Evolutionary conservation across 2,888 invertebrate species (phyloP), one percentile per base, ranked within the genome.

Genomic region (Trichogramma dendrolimi): DNA sequence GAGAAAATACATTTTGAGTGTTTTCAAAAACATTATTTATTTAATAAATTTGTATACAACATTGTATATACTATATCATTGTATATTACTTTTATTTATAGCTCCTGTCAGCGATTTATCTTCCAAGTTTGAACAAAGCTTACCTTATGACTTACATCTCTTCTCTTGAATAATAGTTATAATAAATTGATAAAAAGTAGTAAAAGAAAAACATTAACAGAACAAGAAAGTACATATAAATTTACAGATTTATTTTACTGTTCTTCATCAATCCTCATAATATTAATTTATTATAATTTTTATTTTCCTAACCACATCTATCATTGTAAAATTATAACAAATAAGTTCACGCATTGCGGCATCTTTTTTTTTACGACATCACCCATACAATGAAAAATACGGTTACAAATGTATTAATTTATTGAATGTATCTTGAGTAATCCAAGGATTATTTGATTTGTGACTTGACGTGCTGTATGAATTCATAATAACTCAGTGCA

Each of bases 401-500:
- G 51, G 52, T 64, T 59, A 65, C 56, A 63, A 65, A 58, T 63
- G 54, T 58, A 53, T 50, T 48, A 14, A 14, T 14, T 14, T 14
- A 44, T 61, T 42, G 39, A 54, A 55, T 44, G 8, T 42, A 14
- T n/a, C 40, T 7, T 38, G n/a, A 14, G 70, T 67, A 10, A 10
- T 46, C 46, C 8, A 8, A 46, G 8, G n/a, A 43, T 66, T 89
- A 94, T 85, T 94, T 94, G 81, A 94, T 87, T 84, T 92, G 91
- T 72, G 86, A 86, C 81, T 93, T 91, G 72, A 95, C 84, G 83
- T 96, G 95, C 81, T 98, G 96, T 79, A 99, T 84, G 83, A 99
- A 99, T 85, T 99, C 98, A 81, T 94, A 93, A 83, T 98, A 98
- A 70, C 96, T 95, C 82, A 96, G 88, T 58, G 94, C 89, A 61